phyloP scores from a whole-genome alignment of 2,113 vertebrate genomes.

The Dasyurus viverrinus region DNA sequence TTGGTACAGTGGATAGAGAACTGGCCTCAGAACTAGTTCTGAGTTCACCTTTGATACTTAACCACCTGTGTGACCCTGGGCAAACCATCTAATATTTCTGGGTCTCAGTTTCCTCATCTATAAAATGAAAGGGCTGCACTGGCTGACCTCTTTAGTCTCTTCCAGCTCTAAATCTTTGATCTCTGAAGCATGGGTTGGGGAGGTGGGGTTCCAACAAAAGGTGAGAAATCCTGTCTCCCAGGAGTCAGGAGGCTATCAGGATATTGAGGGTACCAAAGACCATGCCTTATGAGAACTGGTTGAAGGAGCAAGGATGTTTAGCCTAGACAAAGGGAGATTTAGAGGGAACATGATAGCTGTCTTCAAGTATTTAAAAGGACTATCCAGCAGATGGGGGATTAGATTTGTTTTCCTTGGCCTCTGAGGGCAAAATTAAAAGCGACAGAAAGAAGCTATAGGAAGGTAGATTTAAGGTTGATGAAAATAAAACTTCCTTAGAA shows the following conservation, averaged over 20 bases:
- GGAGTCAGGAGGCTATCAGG: background rate
- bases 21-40: background rate
- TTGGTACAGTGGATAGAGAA: background rate
- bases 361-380: background rate
- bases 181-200: background rate
- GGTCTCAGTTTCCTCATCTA: background rate
- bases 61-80: background rate
- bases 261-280: background rate
- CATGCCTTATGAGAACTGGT: background rate
- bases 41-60: background rate
- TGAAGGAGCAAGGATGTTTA: conserved; percentile 1
- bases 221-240: background rate
- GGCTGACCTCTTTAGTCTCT: background rate
- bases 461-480: background rate
- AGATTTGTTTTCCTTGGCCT: background rate
- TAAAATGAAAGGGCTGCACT: background rate
- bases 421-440: background rate
- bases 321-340: background rate
- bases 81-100: background rate
- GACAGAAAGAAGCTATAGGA: background rate
- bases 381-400: background rate
- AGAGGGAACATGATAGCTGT: background rate
- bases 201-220: background rate
- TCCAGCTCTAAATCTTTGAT: background rate
- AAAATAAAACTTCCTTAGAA: background rate